Evolutionary conservation across 2,888 invertebrate species (phyloP).

Genomic region (Conistra vaccinii): DNA sequence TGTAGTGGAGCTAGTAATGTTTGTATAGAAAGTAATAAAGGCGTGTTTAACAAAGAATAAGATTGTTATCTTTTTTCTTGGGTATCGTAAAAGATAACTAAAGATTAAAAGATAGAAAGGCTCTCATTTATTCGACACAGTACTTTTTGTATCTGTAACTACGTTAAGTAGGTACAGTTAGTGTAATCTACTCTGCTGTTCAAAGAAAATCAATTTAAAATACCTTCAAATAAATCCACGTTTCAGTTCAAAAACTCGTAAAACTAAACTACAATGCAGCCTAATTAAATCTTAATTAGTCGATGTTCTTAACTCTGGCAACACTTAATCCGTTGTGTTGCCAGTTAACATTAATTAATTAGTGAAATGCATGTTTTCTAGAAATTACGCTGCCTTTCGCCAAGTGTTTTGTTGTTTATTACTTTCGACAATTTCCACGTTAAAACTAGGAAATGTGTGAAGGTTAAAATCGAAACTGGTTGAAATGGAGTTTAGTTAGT

Average conservation of each 20-base stretch:
- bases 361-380: constrained; percentile 62
- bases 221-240: constrained; percentile 5
- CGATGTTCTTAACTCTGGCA: constrained; percentile 48
- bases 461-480: constrained; percentile 20
- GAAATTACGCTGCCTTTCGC: constrained; percentile 34
- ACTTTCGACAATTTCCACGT: constrained; percentile 45
- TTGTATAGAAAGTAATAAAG: constrained; percentile 33
- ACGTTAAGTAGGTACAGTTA: neutral
- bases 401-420: constrained; percentile 58
- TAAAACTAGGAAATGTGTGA: constrained; percentile 19
- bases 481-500: constrained; percentile 17
- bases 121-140: constrained; percentile 9
- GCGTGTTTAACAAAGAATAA: constrained; percentile 28
- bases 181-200: neutral
- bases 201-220: neutral
- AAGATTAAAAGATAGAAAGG: constrained; percentile 35
- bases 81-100: constrained; percentile 22
- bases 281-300: constrained; percentile 60
- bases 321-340: constrained; percentile 52
- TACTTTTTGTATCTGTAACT: constrained; percentile 6
- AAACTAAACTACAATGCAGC: constrained; percentile 31
- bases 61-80: constrained; percentile 27
- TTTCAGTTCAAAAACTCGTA: constrained; percentile 24
- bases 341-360: constrained; percentile 62
- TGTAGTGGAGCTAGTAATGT: constrained; percentile 16